A percentile compares a stretch with the other conserved stretches of the same genome.
Conservation (phyloP, 2,113 vertebrate genomes). For the Micromys minutus region DNA sequence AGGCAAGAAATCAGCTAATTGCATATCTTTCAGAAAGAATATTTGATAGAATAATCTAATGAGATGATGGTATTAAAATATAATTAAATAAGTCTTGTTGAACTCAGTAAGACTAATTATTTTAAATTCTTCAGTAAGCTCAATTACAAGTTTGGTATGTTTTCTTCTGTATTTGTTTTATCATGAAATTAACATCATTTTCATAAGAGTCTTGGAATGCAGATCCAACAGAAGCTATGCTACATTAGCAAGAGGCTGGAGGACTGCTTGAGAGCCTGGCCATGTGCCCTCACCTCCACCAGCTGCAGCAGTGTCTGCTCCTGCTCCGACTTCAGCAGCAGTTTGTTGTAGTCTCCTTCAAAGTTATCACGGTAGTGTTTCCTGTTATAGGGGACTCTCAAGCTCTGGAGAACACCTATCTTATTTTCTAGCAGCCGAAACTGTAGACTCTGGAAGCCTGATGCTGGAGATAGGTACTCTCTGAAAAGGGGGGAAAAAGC, state of each 20-base stretch:
- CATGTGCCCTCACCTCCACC: slow-evolving; percentile 88
- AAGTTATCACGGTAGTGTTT: slow-evolving; percentile 96
- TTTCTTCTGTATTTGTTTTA: not conserved
- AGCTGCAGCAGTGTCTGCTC: slow-evolving; percentile 92
- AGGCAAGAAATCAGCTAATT: slow-evolving; percentile 36
- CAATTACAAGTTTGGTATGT: not conserved
- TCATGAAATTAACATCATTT: not conserved
- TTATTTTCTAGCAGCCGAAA: slow-evolving; percentile 97
- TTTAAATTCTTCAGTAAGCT: not conserved
- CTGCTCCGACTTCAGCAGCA: slow-evolving; percentile 90
- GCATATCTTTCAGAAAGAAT: not conserved
- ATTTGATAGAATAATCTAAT: not conserved
- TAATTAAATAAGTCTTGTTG: not conserved
- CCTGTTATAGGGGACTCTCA: slow-evolving; percentile 95
- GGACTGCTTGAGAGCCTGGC: rapidly evolving
- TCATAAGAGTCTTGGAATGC: not conserved
- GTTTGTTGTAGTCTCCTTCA: slow-evolving; percentile 89
- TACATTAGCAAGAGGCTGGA: rapidly evolving
- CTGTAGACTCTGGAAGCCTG: slow-evolving; percentile 97
- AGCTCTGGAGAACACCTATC: slow-evolving; percentile 93
- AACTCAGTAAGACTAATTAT: not conserved
- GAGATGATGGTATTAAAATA: not conserved
- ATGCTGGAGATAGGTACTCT: slow-evolving; percentile 93
- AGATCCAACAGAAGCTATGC: not conserved
- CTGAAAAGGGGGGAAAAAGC: slow-evolving; percentile 75